Evolutionary conservation across 1,140 invertebrate species (phyloP).

Genomic region (Whitmania pigra): DNA sequence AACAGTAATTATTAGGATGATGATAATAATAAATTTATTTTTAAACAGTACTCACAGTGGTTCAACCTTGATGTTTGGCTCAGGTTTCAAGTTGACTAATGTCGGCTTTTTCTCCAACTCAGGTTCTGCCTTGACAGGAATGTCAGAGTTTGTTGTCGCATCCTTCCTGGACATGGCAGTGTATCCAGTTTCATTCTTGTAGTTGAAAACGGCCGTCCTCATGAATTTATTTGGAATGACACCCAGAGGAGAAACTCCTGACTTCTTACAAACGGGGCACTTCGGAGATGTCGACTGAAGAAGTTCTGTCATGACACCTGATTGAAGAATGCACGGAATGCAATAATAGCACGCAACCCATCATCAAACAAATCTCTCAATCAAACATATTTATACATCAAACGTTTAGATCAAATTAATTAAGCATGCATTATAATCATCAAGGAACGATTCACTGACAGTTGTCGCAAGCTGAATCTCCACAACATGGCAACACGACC

Average conservation of each 20-base stretch:
- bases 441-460: constrained; percentile 53
- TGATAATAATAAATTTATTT: too few species aligned
- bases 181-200: constrained; percentile 79
- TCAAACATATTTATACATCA: constrained; percentile 8
- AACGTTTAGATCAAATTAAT: background rate
- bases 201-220: constrained; percentile 69
- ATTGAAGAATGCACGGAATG: constrained; percentile 15
- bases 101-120: too few species aligned
- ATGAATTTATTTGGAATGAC: constrained; percentile 83
- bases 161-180: background rate
- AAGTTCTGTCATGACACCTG: constrained; percentile 1
- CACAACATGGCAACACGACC: constrained; percentile 91
- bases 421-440: constrained; percentile 11
- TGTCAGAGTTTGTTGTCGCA: too few species aligned
- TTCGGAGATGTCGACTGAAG: background rate
- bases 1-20: too few species aligned
- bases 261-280: constrained; percentile 82
- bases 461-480: constrained; percentile 94
- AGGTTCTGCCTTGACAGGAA: too few species aligned
- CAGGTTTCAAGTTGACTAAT: too few species aligned
- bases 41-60: too few species aligned
- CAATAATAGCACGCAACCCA: constrained; percentile 11
- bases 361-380: constrained; percentile 3
- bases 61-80: too few species aligned
- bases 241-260: constrained; percentile 77